phyloP scores from a whole-genome alignment of 2,888 invertebrate genomes.

The Autographa gamma region DNA sequence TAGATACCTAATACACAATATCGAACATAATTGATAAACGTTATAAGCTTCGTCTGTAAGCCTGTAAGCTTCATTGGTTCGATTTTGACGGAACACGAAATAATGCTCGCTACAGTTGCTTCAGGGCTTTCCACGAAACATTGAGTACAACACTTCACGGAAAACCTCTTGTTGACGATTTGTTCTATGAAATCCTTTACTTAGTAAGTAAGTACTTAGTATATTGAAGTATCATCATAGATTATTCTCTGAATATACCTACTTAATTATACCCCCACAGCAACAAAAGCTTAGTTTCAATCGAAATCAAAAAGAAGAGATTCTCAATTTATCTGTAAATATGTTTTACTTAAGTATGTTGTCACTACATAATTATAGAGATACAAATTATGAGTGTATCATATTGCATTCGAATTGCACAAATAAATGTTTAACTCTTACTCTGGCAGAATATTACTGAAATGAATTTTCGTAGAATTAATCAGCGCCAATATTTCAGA shows the following conservation, averaged over 20 bases:
- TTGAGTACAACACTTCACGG: not conserved
- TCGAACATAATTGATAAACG: not conserved
- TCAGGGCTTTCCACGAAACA: not conserved
- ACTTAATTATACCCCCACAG: too few species aligned
- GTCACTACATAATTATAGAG: too few species aligned
- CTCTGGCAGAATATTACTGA: not conserved
- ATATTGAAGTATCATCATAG: not conserved
- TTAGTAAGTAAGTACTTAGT: too few species aligned
- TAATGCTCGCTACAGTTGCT: not conserved
- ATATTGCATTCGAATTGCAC: too few species aligned
- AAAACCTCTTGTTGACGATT: not conserved
- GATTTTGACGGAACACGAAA: not conserved
- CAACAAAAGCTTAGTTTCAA: too few species aligned
- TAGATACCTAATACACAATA: not conserved
- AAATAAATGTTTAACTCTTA: not conserved
- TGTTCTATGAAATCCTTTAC: not conserved
- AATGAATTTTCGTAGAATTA: not conserved
- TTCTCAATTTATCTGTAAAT: too few species aligned
- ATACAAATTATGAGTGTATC: too few species aligned
- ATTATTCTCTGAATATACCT: not conserved
- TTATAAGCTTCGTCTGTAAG: not conserved
- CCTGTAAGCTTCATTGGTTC: not conserved
- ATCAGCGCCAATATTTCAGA: not conserved
- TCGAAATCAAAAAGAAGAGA: too few species aligned
- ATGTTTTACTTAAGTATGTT: too few species aligned